These are phyloP conservation scores for Tympanuchus pallidicinctus DNA, from an alignment of 2,113 vertebrate species.

Conservation along the genomic window DNA sequence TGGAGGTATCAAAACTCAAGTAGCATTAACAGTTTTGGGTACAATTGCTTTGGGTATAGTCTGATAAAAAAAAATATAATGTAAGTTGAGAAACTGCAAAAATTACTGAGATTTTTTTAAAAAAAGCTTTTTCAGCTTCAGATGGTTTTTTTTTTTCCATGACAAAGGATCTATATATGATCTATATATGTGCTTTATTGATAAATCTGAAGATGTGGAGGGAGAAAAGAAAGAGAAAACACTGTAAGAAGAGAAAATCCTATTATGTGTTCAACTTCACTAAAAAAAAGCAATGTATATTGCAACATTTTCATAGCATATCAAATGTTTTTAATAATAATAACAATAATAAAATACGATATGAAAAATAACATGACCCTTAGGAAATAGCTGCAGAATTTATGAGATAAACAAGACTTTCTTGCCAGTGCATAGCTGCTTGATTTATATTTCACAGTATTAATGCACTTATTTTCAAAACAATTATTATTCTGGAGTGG, in stretches of 20 bases:
- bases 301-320: not conserved
- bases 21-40: not conserved
- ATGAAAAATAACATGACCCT: not conserved
- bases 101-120: not conserved
- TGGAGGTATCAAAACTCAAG: not conserved
- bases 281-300: not conserved
- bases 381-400: not conserved
- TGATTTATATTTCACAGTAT: not conserved
- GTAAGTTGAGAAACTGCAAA: not conserved
- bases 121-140: not conserved
- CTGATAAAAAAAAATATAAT: not conserved
- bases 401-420: not conserved
- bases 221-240: not conserved
- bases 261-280: not conserved
- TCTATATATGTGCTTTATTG: not conserved
- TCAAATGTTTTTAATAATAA: too few species aligned
- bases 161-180: not conserved
- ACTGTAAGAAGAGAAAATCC: not conserved
- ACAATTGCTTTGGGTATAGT: not conserved
- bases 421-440: not conserved
- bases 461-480: not conserved
- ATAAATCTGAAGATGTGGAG: not conserved
- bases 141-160: not conserved
- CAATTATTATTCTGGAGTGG: not conserved
- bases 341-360: too few species aligned